phyloP scores from a whole-genome alignment of 37 sponge, comb jelly and placozoan species.

The Spongilla lacustris region DNA sequence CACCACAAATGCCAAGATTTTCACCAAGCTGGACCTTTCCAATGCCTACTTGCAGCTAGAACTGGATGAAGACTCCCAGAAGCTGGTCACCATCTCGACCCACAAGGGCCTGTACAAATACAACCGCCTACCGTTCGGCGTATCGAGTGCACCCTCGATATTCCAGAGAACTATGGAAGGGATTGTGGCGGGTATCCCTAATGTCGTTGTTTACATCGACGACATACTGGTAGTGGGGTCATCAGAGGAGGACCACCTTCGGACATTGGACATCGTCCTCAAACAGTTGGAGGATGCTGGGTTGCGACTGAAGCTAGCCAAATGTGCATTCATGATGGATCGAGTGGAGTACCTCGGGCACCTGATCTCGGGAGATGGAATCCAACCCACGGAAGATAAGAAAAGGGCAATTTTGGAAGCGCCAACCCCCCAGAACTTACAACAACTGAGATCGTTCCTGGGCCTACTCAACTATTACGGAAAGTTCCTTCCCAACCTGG shows the following conservation, averaged over 20 bases:
- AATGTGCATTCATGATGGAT: conserved; percentile 25
- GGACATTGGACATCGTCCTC: conserved; percentile 4
- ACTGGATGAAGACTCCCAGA: conserved; percentile 27
- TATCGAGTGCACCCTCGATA: conserved; percentile 57
- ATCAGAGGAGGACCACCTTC: conserved; percentile 32
- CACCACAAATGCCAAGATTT: too few relatives aligned
- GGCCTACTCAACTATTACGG: conserved; percentile 32
- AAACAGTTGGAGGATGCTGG: neutral
- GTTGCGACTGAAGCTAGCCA: conserved; percentile 32
- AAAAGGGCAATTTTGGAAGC: conserved; percentile 31
- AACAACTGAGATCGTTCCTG: conserved; percentile 32
- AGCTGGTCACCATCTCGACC: conserved; percentile 57
- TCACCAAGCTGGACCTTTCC: too few relatives aligned
- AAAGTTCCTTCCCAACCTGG: conserved; percentile 16
- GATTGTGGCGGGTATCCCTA: conserved; percentile 33
- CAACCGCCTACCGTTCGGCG: conserved; percentile 66
- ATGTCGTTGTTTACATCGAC: conserved; percentile 33
- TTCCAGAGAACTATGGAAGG: conserved; percentile 75
- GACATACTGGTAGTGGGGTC: conserved; percentile 38
- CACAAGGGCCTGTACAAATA: conserved; percentile 61
- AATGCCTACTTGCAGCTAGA: conserved; percentile 18
- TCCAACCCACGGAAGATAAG: conserved; percentile 19
- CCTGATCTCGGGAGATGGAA: conserved; percentile 3
- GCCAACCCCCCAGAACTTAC: conserved; percentile 17
- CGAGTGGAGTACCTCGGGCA: conserved; percentile 43